Evolutionary conservation across 2,888 invertebrate species (phyloP), one percentile per base, ranked within the genome.

Genomic region (Tanypteryx hageni): DNA sequence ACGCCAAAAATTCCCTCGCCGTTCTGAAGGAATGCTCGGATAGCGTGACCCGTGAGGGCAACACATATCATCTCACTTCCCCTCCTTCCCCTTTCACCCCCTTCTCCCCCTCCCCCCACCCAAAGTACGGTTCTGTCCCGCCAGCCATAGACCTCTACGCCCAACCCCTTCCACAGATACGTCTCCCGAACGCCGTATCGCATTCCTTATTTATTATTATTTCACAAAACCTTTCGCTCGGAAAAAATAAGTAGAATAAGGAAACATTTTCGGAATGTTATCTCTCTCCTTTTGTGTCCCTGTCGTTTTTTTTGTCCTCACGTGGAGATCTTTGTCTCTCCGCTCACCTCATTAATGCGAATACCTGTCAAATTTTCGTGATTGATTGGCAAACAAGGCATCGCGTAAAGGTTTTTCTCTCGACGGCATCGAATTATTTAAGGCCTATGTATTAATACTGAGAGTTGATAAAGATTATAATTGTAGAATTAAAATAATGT

Each of bases 71-170:
- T 93, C 91, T 83, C 85, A 91, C 89, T 56, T 84, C 84, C 85
- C 14, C 84, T 31, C 92, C 76, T 82, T 92, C 83, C 92, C 93
- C 76, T 92, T 92, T 92, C 92, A 56, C 44, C 76, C 83, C 31
- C 86, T 59, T 83, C 92, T 58, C 85, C 86, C 82, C 92, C 86
- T 89, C 92, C 93, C 92, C 92, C 92, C 92, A 61, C 81, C 89
- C 92, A 64, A 76, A 92, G 85, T 57, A 44, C 5, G 44, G 44
- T n/a, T n/a, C 44, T 44, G 44, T 5, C 92, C 91, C 93, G 92
- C 93, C 31, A 92, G 92, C 93, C 92, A 92, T 92, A 92, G 92
- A 93, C 93, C 93, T 94, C 93, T 94, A 94, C 94, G 94, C 94
- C 94, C 94, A 94, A 22, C 31, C 31, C 27, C 31, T 82, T 10